phyloP scores from a whole-genome alignment of 2,888 invertebrate species.

The Megamerina dolium region DNA sequence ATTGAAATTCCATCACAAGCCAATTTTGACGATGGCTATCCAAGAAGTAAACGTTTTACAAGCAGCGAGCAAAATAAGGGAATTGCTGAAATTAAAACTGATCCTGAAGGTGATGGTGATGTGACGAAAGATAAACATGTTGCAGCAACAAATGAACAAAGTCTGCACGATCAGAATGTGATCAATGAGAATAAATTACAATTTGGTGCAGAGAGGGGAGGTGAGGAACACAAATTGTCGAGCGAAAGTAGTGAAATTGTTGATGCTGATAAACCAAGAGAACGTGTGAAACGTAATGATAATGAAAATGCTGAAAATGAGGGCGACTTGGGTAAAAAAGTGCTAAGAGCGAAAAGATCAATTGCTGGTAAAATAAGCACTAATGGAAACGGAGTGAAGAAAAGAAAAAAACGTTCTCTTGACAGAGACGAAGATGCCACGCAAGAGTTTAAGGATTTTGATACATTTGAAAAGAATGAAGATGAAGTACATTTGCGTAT shows the following conservation, averaged over 20 bases:
- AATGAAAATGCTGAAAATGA: not conserved
- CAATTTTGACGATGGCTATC: not conserved
- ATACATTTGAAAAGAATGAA: conserved; percentile 9
- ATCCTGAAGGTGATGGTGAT: not conserved
- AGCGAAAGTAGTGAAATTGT: not conserved
- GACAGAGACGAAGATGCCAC: conserved; percentile 2
- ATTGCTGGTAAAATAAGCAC: no score
- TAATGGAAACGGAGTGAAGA: no score
- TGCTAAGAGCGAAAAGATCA: no score
- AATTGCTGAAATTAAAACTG: not conserved
- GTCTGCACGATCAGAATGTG: not conserved
- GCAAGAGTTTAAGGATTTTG: conserved; percentile 4
- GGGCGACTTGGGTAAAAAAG: no score
- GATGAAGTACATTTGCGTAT: not conserved
- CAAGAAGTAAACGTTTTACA: no score
- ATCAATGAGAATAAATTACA: no score
- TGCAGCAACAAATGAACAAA: not conserved
- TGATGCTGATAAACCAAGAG: conserved; percentile 1
- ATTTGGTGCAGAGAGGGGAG: no score
- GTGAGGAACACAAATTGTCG: not conserved
- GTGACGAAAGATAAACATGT: not conserved
- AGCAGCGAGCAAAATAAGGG: not conserved
- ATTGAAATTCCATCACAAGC: not conserved
- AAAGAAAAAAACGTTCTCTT: conserved; percentile 13
- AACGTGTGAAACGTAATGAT: not conserved